phyloP scores from a whole-genome alignment of 2,797 vertebrate genomes.

The Siniperca obscura region DNA sequence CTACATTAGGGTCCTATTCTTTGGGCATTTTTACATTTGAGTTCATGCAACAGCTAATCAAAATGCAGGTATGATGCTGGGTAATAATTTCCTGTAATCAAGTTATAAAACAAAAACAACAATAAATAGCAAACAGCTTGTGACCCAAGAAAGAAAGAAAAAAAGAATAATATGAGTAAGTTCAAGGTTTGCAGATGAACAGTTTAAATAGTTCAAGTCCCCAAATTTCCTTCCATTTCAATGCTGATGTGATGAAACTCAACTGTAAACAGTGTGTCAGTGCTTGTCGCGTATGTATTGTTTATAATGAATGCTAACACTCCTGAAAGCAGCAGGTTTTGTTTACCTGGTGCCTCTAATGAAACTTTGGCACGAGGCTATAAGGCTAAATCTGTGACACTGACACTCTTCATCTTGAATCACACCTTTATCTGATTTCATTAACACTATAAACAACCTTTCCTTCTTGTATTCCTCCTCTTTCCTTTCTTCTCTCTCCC shows the following conservation, averaged over 20 bases:
- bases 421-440: conserved; percentile 59
- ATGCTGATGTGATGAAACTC: background rate
- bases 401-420: conserved; percentile 37
- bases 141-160: background rate
- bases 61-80: too few species aligned
- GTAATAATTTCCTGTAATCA: background rate
- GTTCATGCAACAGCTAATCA: background rate
- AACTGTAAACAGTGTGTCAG: background rate
- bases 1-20: too few species aligned
- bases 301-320: background rate
- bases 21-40: background rate
- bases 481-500: conserved; percentile 36
- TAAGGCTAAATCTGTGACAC: conserved; percentile 34
- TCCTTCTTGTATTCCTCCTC: conserved; percentile 30
- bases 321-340: background rate
- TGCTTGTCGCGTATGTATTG: background rate
- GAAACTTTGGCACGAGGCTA: conserved; percentile 20
- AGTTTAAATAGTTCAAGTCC: background rate
- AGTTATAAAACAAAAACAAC: background rate
- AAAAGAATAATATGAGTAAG: too few species aligned
- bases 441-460: conserved; percentile 63
- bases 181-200: background rate
- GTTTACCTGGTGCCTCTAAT: conserved; percentile 23
- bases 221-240: background rate
- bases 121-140: background rate